phyloP scores from a whole-genome alignment of 2,888 invertebrate species.

The Podotricha telesiphe region DNA sequence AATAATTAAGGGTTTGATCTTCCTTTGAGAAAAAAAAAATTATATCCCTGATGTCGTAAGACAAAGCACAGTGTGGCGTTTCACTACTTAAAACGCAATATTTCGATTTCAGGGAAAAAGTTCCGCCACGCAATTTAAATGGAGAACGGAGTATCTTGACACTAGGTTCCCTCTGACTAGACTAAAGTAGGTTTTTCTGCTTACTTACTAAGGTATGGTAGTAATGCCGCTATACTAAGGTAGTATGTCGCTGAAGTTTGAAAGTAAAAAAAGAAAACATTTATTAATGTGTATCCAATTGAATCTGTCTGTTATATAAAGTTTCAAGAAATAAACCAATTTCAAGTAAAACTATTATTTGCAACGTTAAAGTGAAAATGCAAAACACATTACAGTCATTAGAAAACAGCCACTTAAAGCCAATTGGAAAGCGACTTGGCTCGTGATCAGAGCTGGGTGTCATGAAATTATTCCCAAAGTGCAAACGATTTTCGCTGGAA shows the following conservation, averaged over 20 bases:
- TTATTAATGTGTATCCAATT: neutral
- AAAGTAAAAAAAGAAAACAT: neutral
- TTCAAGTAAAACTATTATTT: neutral
- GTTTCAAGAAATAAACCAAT: neutral
- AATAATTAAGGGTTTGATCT: no score
- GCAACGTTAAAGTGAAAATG: constrained; percentile 18
- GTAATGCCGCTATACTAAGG: no score
- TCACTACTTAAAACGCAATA: no score
- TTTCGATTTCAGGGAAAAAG: no score
- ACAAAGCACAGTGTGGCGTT: no score
- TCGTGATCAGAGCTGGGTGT: constrained; percentile 31
- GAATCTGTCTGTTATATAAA: neutral
- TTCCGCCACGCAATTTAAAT: no score
- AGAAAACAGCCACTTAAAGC: constrained; percentile 24
- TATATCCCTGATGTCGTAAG: no score
- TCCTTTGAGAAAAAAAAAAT: no score
- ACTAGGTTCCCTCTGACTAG: no score
- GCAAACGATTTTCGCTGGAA: constrained; percentile 36
- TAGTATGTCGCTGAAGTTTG: neutral
- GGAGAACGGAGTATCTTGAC: no score
- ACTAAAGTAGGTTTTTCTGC: no score
- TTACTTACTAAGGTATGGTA: no score
- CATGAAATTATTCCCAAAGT: constrained; percentile 39
- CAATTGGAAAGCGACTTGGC: constrained; percentile 42
- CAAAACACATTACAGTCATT: constrained; percentile 20